A percentile compares a stretch with the other conserved stretches of the same genome.
Conservation (phyloP, 2,797 vertebrate species). For the Xyrichtys novacula region DNA sequence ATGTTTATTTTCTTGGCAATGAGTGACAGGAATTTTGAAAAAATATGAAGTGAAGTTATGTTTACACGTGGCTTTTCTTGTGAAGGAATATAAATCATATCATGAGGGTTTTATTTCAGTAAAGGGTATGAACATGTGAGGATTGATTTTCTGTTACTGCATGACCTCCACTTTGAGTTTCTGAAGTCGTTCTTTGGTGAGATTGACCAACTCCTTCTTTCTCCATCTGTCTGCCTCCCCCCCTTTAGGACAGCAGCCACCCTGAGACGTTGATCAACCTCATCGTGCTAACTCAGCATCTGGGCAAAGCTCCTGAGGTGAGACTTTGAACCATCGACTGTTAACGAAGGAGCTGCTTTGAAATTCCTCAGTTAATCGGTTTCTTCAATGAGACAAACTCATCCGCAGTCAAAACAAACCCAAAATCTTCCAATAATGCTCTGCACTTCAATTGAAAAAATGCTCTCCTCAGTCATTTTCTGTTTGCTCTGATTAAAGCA, state of each 20-base stretch:
- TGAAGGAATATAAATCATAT: background rate
- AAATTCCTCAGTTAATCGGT: constrained; percentile 12
- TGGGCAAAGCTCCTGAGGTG: constrained; percentile 95
- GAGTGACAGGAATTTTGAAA: no score
- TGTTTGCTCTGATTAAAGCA: constrained; percentile 33
- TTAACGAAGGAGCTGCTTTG: constrained; percentile 12
- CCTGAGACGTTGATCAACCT: constrained; percentile 97
- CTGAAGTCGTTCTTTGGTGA: background rate
- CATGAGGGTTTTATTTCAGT: background rate
- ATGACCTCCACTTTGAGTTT: background rate
- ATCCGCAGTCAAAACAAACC: background rate
- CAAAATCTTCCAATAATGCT: constrained; percentile 3
- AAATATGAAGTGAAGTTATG: no score
- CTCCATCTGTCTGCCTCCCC: constrained; percentile 4
- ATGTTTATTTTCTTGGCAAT: background rate
- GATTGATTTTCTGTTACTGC: no score
- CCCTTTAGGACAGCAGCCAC: constrained; percentile 92
- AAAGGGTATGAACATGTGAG: background rate
- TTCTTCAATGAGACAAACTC: constrained; percentile 2
- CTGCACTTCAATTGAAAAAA: background rate
- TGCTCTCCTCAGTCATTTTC: constrained; percentile 18
- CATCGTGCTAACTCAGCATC: constrained; percentile 93
- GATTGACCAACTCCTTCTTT: constrained; percentile 4
- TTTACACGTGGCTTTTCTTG: no score
- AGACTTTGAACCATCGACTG: constrained; percentile 71